Conservation (phyloP, 2,888 invertebrate genomes). For the Ophion ellenae region DNA sequence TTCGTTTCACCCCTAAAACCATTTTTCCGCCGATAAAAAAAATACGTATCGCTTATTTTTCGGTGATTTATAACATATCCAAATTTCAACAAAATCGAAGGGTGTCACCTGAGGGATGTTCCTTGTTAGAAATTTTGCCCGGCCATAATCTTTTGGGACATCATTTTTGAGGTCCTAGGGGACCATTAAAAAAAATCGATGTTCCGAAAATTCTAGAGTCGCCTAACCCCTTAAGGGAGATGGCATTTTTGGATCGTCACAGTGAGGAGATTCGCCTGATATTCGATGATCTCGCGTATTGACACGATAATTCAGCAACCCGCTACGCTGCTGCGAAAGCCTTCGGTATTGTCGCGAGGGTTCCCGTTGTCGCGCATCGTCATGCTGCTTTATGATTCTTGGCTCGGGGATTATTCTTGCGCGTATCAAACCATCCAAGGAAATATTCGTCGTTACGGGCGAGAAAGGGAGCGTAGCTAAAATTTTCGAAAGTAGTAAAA, state of each 20-base stretch:
- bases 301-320: slow-evolving; percentile 1
- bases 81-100: no score
- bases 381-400: background rate
- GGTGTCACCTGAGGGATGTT: no score
- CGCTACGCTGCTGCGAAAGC: background rate
- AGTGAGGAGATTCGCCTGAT: no score
- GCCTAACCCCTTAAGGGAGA: background rate
- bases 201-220: no score
- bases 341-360: background rate
- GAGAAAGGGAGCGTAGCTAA: slow-evolving; percentile 4
- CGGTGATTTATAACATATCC: no score
- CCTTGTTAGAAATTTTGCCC: no score
- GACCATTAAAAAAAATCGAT: no score
- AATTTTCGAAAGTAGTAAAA: slow-evolving; percentile 37
- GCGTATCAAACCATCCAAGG: slow-evolving; percentile 6
- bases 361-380: background rate
- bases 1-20: no score
- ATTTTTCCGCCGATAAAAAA: no score
- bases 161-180: no score
- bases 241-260: background rate
- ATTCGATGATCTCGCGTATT: background rate
- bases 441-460: slow-evolving; percentile 24
- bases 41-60: no score
- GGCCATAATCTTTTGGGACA: no score
- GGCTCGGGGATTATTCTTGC: background rate